A percentile compares a stretch with the other conserved stretches of the same genome.
phyloP scores from a whole-genome alignment of 2,797 vertebrate genomes.

The Etheostoma perlongum region DNA sequence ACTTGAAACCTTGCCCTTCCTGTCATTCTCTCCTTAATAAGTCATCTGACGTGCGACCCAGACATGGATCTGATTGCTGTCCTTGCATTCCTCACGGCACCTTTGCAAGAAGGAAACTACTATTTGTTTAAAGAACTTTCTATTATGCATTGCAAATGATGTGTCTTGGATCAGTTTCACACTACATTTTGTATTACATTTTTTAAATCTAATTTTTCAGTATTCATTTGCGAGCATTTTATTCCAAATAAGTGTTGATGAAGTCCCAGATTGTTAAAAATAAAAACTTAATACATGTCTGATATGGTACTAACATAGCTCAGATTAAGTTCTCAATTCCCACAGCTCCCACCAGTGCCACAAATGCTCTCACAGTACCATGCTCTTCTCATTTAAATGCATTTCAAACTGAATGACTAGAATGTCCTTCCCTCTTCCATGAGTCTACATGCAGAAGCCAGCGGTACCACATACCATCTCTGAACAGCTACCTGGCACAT shows the following conservation, averaged over 20 bases:
- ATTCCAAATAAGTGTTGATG: background rate
- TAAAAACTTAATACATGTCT: background rate
- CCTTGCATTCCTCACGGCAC: slow-evolving; percentile 50
- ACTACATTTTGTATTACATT: background rate
- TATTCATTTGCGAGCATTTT: background rate
- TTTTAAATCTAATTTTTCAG: background rate
- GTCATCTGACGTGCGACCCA: slow-evolving; percentile 61
- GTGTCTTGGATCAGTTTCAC: slow-evolving; percentile 7
- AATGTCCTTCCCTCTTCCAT: background rate
- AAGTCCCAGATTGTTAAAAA: slow-evolving; percentile 1
- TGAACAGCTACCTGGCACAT: background rate
- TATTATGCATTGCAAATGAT: background rate
- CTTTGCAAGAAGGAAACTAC: slow-evolving; percentile 39
- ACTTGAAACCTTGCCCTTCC: slow-evolving; percentile 78
- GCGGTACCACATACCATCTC: no score
- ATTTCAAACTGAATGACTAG: background rate
- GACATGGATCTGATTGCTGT: slow-evolving; percentile 52
- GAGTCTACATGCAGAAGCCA: background rate
- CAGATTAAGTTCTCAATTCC: background rate
- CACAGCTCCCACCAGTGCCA: background rate
- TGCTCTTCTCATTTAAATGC: background rate
- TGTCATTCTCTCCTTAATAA: slow-evolving; percentile 75
- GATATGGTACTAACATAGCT: background rate
- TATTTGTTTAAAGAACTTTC: slow-evolving; percentile 17
- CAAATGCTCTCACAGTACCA: background rate